Conservation (phyloP, 1,140 invertebrate species). For the Leguminivora glycinivorella region DNA sequence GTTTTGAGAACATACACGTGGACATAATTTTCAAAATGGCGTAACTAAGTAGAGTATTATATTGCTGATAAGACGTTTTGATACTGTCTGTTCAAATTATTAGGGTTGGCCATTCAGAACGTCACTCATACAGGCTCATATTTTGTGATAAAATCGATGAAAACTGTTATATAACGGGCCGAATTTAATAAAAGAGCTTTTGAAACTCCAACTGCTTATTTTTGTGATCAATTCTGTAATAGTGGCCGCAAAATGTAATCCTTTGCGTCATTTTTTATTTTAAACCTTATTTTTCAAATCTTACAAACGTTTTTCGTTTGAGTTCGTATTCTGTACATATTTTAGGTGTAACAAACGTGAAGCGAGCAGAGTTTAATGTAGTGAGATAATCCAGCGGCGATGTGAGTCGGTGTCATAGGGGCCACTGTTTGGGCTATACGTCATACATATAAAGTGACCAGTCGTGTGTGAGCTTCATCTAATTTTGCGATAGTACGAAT, state of each 20-base stretch:
- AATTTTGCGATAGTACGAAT: not conserved
- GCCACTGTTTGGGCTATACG: not conserved
- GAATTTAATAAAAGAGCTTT: not conserved
- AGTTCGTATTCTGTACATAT: not conserved
- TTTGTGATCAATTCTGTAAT: not conserved
- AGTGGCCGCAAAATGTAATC: not conserved
- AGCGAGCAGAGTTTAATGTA: not conserved
- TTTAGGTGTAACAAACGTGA: not conserved
- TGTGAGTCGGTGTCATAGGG: conserved; percentile 1
- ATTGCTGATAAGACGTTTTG: not conserved
- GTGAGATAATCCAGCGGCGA: not conserved
- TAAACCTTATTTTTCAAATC: not conserved
- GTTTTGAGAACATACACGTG: not conserved
- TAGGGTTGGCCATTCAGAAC: not conserved
- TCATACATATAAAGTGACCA: not conserved
- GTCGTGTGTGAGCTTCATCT: not conserved
- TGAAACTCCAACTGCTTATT: not conserved
- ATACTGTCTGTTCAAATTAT: not conserved
- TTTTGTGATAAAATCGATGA: conserved; percentile 3
- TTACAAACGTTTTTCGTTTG: not conserved
- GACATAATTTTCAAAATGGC: not conserved
- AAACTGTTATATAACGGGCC: conserved; percentile 3
- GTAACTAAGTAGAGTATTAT: not conserved
- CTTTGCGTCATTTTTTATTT: not conserved
- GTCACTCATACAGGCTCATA: not conserved